These are phyloP conservation scores for Drosophila kurseongensis DNA, from an alignment of 1,140 invertebrate species.

Conservation along the genomic window DNA sequence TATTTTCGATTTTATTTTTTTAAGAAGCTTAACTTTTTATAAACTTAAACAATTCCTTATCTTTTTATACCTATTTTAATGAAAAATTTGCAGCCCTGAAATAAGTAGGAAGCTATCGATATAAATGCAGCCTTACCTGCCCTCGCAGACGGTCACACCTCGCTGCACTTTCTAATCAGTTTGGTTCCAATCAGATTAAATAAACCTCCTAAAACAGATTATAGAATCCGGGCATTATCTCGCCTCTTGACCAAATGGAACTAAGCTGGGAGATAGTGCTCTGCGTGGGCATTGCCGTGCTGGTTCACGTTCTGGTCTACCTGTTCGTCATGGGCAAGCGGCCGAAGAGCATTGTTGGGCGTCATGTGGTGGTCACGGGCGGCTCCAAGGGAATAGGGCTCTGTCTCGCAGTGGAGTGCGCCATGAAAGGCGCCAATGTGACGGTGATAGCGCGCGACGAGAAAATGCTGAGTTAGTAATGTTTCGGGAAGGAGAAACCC, in stretches of 20 bases:
- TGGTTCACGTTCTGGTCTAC: constrained; percentile 53
- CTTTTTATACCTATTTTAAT: not conserved
- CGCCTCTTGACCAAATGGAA: constrained; percentile 41
- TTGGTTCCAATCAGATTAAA: constrained; percentile 7
- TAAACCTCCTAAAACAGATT: constrained; percentile 5
- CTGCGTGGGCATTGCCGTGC: constrained; percentile 36
- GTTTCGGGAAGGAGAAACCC: not conserved
- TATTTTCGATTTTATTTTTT: no score
- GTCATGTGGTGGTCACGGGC: constrained; percentile 92
- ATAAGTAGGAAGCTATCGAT: not conserved
- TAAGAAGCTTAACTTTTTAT: no score
- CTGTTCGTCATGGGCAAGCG: constrained; percentile 74
- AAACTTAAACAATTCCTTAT: no score
- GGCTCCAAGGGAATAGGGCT: constrained; percentile 98
- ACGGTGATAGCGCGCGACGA: constrained; percentile 94
- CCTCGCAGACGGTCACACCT: constrained; percentile 8
- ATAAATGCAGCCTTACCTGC: not conserved
- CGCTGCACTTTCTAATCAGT: constrained; percentile 42
- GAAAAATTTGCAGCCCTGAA: not conserved
- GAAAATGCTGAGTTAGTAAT: constrained; percentile 86
- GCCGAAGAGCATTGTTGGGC: constrained; percentile 76
- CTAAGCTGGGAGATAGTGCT: constrained; percentile 58
- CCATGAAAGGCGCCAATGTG: constrained; percentile 92
- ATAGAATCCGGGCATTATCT: not conserved
- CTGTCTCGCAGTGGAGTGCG: constrained; percentile 91